Evolutionary conservation across 2,113 vertebrate genomes (phyloP).

Genomic region (Bucco capensis): DNA sequence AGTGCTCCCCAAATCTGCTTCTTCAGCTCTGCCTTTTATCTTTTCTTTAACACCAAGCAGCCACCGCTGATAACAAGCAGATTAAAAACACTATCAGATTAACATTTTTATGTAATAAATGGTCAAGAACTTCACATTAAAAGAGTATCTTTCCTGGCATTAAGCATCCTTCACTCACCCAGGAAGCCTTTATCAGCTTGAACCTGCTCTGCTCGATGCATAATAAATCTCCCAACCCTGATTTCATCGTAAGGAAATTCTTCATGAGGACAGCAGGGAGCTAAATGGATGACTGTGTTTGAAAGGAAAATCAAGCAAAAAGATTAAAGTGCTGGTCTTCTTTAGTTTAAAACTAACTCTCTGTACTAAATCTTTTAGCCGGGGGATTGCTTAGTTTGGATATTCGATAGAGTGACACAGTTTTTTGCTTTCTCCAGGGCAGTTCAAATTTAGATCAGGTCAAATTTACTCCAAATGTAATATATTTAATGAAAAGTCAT

Average conservation of each 20-base stretch:
- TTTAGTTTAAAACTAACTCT: conserved; percentile 40
- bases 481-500: neutral
- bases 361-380: conserved; percentile 18
- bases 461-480: neutral
- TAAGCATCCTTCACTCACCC: conserved; percentile 65
- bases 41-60: conserved; percentile 40
- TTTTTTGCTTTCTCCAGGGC: neutral
- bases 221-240: conserved; percentile 43
- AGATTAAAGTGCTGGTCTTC: conserved; percentile 46
- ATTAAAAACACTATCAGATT: conserved; percentile 71
- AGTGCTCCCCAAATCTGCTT: conserved; percentile 40
- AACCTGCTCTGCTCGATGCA: conserved; percentile 55
- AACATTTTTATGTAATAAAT: conserved; percentile 68
- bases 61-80: conserved; percentile 53
- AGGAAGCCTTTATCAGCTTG: conserved; percentile 70
- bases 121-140: conserved; percentile 64
- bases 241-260: conserved; percentile 62
- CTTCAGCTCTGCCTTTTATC: conserved; percentile 51
- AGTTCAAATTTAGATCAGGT: neutral
- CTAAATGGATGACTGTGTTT: conserved; percentile 58
- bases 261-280: conserved; percentile 60
- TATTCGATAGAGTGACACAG: neutral
- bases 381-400: neutral
- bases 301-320: conserved; percentile 56
- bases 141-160: conserved; percentile 64